These are phyloP conservation scores for Bucorvus abyssinicus DNA, from an alignment of 2,797 vertebrate species.

Conservation along the genomic window DNA sequence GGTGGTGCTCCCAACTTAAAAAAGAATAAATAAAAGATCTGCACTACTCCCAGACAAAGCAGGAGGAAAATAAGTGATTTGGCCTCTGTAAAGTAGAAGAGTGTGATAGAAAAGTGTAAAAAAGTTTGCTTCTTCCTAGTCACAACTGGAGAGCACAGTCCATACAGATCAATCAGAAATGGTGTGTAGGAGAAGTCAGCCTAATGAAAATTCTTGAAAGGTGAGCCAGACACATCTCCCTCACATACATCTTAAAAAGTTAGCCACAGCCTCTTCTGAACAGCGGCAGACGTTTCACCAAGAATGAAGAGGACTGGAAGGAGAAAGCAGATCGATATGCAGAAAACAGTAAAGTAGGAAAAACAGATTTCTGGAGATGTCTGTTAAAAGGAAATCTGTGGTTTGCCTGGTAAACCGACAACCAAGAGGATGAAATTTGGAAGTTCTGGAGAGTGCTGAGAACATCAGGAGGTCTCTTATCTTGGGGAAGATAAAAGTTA, in stretches of 20 bases:
- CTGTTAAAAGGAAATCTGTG: not conserved
- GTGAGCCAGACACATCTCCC: not conserved
- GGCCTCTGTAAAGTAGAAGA: not conserved
- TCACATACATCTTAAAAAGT: not conserved
- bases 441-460: not conserved
- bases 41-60: not conserved
- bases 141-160: not conserved
- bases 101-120: not conserved
- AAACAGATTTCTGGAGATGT: not conserved
- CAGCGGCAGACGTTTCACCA: not conserved
- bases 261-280: not conserved
- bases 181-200: not conserved
- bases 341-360: not conserved
- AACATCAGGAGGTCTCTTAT: not conserved
- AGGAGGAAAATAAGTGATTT: not conserved
- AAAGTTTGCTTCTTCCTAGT: not conserved
- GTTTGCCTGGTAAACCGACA: not conserved
- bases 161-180: not conserved
- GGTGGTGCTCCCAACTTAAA: not conserved
- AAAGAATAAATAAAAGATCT: not conserved
- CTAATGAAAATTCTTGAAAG: not conserved
- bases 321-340: not conserved
- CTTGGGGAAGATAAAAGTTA: not conserved
- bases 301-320: not conserved
- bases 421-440: not conserved